Evolutionary conservation across 2,888 invertebrate genomes (phyloP), one percentile per base, ranked within the genome.

Genomic region (Drosophila suboccidentalis): DNA sequence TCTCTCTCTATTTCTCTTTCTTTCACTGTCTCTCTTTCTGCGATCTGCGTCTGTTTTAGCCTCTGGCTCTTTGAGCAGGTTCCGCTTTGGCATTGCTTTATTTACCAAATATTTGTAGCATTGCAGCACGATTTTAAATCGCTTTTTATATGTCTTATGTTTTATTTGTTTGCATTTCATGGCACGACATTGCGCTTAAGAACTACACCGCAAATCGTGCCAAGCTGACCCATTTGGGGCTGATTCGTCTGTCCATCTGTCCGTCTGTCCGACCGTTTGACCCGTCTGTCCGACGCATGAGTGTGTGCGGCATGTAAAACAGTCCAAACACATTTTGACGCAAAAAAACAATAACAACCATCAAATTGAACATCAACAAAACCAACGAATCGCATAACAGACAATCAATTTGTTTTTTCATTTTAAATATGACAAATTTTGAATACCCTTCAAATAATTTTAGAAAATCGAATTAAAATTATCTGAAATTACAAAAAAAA

Each of bases 181-280:
- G 75, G 70, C 80, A 80, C 82, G 80, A 82, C 49, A 71, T 78
- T 81, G 68, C 58, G 79, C 75, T 78, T 79, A 81, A 79, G 79
- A 81, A 81, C 78, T 60, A 73, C 65, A 73, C 44, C 65, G 44
- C 67, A 82, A 80, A 82, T 80, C 80, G 80, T 80, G 80, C 82
- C 72, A 26, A 67, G 64, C 62, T 75, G 80, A 78, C 80, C 80
- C 69, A 80, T 82, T 81, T 81, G 66, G n/a, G 17, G 41, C 71
- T 55, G 6, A 55, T 8, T 34, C 13, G 36, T 11, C 34, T 13
- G 34, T 34, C 34, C 34, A 1, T 13, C 5, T 13, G 34, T 34
- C 34, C 34, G 4, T 13, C 5, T 13, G 5, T 29, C 34, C 26
- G 26, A 17, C 39, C 29, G 15, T 9, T 10, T 17, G 19, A 19